Conservation (phyloP, 2,888 invertebrate species). For the Synergus umbraculus region DNA sequence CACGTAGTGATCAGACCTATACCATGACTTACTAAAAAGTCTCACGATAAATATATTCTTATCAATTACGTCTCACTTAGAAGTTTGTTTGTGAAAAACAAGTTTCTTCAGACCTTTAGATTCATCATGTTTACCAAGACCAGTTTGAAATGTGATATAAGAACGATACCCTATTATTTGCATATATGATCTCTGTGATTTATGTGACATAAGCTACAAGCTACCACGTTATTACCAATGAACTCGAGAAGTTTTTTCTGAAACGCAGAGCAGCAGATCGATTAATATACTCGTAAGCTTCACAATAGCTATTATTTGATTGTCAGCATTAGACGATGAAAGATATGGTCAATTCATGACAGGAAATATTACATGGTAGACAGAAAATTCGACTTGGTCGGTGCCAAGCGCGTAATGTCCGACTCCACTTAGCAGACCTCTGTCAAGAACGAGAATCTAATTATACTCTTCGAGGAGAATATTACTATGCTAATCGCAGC, state of each 20-base stretch:
- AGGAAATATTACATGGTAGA: neutral
- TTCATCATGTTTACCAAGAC: neutral
- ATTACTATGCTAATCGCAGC: conserved; percentile 71
- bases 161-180: conserved; percentile 6
- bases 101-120: neutral
- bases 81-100: neutral
- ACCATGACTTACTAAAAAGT: neutral
- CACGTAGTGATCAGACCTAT: neutral
- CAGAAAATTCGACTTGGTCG: conserved; percentile 22
- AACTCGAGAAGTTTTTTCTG: neutral
- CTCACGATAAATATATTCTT: neutral
- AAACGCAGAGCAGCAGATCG: neutral
- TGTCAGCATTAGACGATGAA: neutral
- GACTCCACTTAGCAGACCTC: conserved; percentile 33
- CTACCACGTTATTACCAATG: neutral
- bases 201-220: neutral
- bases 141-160: neutral
- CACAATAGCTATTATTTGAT: neutral
- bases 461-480: conserved; percentile 63
- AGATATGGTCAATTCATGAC: neutral
- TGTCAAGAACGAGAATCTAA: conserved; percentile 63
- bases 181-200: neutral
- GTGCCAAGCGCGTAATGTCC: conserved; percentile 30
- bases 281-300: neutral
- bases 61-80: neutral